Conservation (phyloP, 1,140 invertebrate species). For the Triops longicaudatus region DNA sequence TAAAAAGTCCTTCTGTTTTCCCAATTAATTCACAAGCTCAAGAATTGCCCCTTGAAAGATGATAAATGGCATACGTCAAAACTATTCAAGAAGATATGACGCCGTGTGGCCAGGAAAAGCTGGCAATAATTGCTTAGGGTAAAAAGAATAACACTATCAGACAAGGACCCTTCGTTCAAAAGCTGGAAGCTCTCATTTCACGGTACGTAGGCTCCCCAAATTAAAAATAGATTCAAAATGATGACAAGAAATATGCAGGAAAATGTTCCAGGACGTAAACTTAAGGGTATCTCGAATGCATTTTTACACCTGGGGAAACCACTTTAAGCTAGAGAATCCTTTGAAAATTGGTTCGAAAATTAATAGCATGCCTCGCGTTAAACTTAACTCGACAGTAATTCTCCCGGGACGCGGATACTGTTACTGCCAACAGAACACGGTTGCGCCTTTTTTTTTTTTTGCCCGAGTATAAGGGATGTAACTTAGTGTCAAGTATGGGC, state of each 20-base stretch:
- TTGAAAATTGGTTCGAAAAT: constrained; percentile 8
- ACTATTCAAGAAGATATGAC: background rate
- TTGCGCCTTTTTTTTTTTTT: background rate
- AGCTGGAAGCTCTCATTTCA: background rate
- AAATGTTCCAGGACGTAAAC: background rate
- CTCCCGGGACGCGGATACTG: background rate
- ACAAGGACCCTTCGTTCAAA: background rate
- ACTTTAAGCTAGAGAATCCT: background rate
- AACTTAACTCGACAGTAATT: background rate
- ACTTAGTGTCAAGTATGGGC: constrained; percentile 12
- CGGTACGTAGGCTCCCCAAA: background rate
- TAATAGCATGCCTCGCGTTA: background rate
- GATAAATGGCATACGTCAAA: background rate
- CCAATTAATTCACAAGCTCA: background rate
- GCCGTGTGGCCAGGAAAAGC: background rate
- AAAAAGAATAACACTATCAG: background rate
- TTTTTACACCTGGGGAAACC: background rate
- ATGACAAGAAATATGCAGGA: background rate
- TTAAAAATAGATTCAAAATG: background rate
- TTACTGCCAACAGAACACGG: constrained; percentile 6
- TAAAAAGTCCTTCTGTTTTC: background rate
- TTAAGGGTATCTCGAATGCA: background rate
- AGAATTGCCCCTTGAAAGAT: background rate
- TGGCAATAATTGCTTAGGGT: constrained; percentile 4
- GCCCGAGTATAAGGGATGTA: background rate